These are phyloP conservation scores for Erebia epiphron DNA, from an alignment of 2,888 invertebrate species.

Conservation along the genomic window DNA sequence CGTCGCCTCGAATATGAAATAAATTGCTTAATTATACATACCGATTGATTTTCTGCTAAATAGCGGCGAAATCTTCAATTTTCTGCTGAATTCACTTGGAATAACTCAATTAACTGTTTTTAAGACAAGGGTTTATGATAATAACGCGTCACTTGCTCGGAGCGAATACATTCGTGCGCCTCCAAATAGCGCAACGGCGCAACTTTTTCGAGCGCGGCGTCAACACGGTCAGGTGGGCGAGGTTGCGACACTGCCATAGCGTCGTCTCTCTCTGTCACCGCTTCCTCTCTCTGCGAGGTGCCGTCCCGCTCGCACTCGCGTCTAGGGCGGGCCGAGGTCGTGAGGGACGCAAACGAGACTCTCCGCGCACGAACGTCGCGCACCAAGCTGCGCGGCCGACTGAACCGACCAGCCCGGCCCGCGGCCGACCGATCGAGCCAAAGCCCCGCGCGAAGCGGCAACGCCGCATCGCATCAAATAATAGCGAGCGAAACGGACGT, in stretches of 20 bases:
- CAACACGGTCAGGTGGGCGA: slow-evolving; percentile 84
- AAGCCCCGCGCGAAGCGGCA: slow-evolving; percentile 65
- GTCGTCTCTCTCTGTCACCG: slow-evolving; percentile 56
- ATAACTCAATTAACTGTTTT: slow-evolving; percentile 58
- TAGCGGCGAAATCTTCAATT: slow-evolving; percentile 48
- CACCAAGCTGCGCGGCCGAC: slow-evolving; percentile 81
- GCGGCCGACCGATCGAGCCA: slow-evolving; percentile 57
- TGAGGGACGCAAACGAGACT: slow-evolving; percentile 65
- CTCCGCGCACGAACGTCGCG: slow-evolving; percentile 80
- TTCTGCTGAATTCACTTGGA: slow-evolving; percentile 48
- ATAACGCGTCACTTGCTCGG: slow-evolving; percentile 72
- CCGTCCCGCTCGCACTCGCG: slow-evolving; percentile 67
- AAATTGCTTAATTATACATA: slow-evolving; percentile 57
- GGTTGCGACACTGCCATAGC: slow-evolving; percentile 80
- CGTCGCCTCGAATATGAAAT: slow-evolving; percentile 49
- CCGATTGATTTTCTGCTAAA: slow-evolving; percentile 50
- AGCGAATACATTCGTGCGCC: slow-evolving; percentile 78
- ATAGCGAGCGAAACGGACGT: slow-evolving; percentile 72
- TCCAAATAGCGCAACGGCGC: slow-evolving; percentile 83
- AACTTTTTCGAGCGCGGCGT: slow-evolving; percentile 82
- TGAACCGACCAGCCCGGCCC: slow-evolving; percentile 73
- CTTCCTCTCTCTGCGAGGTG: slow-evolving; percentile 51
- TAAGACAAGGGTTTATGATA: slow-evolving; percentile 66
- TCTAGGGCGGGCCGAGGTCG: slow-evolving; percentile 46
- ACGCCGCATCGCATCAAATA: slow-evolving; percentile 73